Base-by-base conservation (phyloP, 2,797 vertebrate species). In the Oophaga sylvatica region DNA sequence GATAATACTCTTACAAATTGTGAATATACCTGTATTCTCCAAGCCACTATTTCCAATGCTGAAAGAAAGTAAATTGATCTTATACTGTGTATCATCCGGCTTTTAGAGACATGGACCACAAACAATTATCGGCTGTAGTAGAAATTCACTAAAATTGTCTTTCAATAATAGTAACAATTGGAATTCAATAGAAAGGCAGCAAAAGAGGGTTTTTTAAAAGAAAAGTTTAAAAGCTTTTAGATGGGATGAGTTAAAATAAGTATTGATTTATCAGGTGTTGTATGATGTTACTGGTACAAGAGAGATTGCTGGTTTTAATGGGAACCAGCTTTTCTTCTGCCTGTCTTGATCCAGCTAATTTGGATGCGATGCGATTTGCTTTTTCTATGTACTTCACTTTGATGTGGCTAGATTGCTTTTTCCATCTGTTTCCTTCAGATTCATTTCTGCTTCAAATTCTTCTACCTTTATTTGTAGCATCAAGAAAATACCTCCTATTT, bases 231-330 rank as follows among this genome's bases (percentile, higher is more conserved):
- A 81, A 22, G 45, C 71, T 87, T 82, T 70, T 63, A 53, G 59
- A 65, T 53, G 48, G 62, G 41, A 83, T 22, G 22, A 63, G 71
- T 75, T 82, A 65, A 87, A 82, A 82, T 62, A 63, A 82, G 48
- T 76, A 87, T 87, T 87, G 70, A 87, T 83, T 87, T 82, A 87
- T 81, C 71, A 81, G 80, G 48, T 77, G 80, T 82, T 82, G 56
- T 87, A 75, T 41, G 71, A 62, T 65, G 56, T 73, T 76, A 65
- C 48, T 68, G 62, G n/a, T 67, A 70, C 35, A 70, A 70, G 76
- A 53, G 60, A 86, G 31, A 85, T 62, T 85, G 79, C 41, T 60
- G 63, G 60, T 62, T 76, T 71, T 77, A 81, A 87, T 71, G 56
- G 80, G 29, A 26, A 81, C 22, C 56, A 75, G 15, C 59, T 75